These are phyloP conservation scores for Dysdera silvatica DNA, from an alignment of 1,140 invertebrate genomes.

Conservation along the genomic window DNA sequence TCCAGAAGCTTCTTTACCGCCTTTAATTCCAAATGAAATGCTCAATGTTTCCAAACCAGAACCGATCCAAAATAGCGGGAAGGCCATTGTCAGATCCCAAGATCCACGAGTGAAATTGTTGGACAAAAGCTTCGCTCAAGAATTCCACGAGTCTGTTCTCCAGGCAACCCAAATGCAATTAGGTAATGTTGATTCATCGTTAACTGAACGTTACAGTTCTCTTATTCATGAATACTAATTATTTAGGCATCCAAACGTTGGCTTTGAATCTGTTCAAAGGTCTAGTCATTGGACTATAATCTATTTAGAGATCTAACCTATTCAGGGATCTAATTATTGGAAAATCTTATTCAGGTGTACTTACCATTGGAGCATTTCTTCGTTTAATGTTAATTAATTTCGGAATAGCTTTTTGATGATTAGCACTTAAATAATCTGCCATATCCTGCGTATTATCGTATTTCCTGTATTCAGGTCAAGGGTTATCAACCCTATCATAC, in stretches of 20 bases:
- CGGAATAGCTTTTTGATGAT: too few relatives aligned
- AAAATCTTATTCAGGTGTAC: too few relatives aligned
- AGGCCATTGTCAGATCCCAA: constrained; percentile 16
- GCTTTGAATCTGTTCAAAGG: too few relatives aligned
- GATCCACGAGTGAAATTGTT: constrained; percentile 24
- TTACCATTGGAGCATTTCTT: too few relatives aligned
- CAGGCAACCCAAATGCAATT: constrained; percentile 30
- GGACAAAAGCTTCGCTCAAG: constrained; percentile 41
- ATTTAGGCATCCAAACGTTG: neutral
- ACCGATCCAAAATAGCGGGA: neutral
- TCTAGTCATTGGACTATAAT: too few relatives aligned
- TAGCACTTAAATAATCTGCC: too few relatives aligned
- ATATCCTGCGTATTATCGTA: too few relatives aligned
- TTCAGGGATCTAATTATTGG: too few relatives aligned
- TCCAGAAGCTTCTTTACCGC: constrained; percentile 18
- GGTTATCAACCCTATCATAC: too few relatives aligned
- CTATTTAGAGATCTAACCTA: too few relatives aligned
- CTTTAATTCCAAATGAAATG: constrained; percentile 15
- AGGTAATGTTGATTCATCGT: constrained; percentile 5
- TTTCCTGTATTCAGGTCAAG: too few relatives aligned
- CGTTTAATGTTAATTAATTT: too few relatives aligned
- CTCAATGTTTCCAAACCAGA: neutral
- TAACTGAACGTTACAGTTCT: neutral
- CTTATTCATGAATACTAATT: neutral
- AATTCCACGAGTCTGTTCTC: constrained; percentile 35